phyloP scores from a whole-genome alignment of 2,113 vertebrate species.

The Thalassarche chlororhynchos region DNA sequence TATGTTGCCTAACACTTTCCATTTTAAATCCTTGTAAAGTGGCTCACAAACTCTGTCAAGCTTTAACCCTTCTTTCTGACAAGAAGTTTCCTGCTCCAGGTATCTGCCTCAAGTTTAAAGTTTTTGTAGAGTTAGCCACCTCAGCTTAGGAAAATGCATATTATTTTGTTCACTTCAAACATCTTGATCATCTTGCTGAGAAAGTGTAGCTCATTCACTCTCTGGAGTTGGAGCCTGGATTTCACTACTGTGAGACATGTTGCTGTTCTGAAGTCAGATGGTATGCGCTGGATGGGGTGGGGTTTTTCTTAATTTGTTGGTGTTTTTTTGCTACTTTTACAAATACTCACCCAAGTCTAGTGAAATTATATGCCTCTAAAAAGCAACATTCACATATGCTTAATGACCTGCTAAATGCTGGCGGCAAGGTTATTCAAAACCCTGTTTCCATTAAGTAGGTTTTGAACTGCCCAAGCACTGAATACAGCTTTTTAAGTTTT shows the following conservation, averaged over 20 bases:
- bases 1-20: neutral
- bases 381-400: neutral
- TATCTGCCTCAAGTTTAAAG: neutral
- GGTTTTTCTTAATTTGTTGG: neutral
- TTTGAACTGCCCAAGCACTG: neutral
- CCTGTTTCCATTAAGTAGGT: fast-evolving
- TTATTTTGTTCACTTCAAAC: neutral
- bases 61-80: neutral
- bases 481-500: neutral
- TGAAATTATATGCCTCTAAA: neutral
- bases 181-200: neutral
- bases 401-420: neutral
- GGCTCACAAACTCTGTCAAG: neutral
- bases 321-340: neutral
- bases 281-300: neutral
- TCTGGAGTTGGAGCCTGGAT: neutral
- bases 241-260: neutral
- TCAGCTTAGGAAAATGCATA: neutral
- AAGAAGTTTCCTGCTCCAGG: neutral
- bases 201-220: neutral
- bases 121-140: neutral
- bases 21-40: neutral
- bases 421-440: neutral
- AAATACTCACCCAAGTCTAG: neutral
- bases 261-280: neutral